phyloP scores from a whole-genome alignment of 37 sponge, comb jelly and placozoan species.

The Axinella damicornis region DNA sequence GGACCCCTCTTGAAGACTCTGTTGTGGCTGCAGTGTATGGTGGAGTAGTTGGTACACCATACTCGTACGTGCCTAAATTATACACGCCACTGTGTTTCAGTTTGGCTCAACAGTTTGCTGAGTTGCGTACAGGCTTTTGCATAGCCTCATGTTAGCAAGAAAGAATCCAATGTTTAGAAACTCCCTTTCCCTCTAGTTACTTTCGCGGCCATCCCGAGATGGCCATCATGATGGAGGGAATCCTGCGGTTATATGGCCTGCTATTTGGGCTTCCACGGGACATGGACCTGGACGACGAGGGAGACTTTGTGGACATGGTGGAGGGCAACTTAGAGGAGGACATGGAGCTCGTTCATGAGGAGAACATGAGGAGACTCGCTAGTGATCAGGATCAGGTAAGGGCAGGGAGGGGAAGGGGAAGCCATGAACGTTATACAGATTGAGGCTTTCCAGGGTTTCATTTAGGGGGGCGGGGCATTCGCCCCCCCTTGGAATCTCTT shows the following conservation, averaged over 20 bases:
- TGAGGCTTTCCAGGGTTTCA: too few relatives aligned
- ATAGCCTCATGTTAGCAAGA: too few relatives aligned
- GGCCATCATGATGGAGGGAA: slow-evolving; percentile 25
- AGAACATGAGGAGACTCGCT: background rate
- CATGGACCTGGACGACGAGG: slow-evolving; percentile 2
- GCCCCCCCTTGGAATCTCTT: too few relatives aligned
- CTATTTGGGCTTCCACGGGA: background rate
- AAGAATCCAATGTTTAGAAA: too few relatives aligned
- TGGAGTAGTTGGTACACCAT: too few relatives aligned
- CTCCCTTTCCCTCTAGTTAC: background rate
- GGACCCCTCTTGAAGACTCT: too few relatives aligned
- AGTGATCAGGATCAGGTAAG: slow-evolving; percentile 30
- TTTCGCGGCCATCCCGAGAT: slow-evolving; percentile 8
- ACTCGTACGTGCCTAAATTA: too few relatives aligned
- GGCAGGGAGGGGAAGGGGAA: background rate
- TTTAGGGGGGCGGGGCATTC: too few relatives aligned
- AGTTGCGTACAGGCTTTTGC: too few relatives aligned
- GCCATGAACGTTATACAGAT: background rate
- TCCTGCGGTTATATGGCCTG: slow-evolving; percentile 5
- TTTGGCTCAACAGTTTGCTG: too few relatives aligned
- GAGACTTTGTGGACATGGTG: slow-evolving; percentile 8
- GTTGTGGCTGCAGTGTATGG: too few relatives aligned
- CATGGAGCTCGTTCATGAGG: slow-evolving; percentile 2
- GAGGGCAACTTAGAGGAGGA: slow-evolving; percentile 32
- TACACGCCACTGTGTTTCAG: too few relatives aligned